Evolutionary conservation across 2,888 invertebrate genomes (phyloP).

Genomic region (Nasonovia ribisnigri): DNA sequence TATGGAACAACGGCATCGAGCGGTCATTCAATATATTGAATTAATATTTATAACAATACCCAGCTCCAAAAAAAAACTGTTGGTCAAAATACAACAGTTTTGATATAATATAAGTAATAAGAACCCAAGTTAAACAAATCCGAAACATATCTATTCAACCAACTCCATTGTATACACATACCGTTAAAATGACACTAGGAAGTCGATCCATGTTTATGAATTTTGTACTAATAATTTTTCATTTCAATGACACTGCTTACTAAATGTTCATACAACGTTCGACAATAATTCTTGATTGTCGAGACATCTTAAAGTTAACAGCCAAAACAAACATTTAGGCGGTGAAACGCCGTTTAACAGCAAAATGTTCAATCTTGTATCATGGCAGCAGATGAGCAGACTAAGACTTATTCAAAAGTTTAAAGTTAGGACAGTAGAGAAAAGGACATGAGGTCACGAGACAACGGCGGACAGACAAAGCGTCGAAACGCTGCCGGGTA

Average conservation of each 20-base stretch:
- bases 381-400: not conserved
- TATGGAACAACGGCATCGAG: not conserved
- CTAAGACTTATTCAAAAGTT: too few relatives aligned
- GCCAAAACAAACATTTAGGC: not conserved
- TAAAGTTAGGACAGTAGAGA: not conserved
- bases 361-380: not conserved
- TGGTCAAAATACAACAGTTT: not conserved
- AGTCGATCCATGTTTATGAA: constrained; percentile 13
- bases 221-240: not conserved
- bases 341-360: not conserved
- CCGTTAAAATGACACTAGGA: constrained; percentile 5
- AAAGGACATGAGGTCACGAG: not conserved
- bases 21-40: too few relatives aligned
- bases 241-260: not conserved
- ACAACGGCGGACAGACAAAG: not conserved
- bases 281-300: not conserved
- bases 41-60: not conserved
- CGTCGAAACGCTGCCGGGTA: not conserved
- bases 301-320: not conserved
- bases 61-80: not conserved
- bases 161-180: constrained; percentile 9
- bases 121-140: not conserved
- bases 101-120: not conserved
- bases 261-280: not conserved
- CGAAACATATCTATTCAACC: too few relatives aligned